These are phyloP conservation scores for Sebastes jordani DNA, from an alignment of 2,797 vertebrate genomes.

Conservation along the genomic window DNA sequence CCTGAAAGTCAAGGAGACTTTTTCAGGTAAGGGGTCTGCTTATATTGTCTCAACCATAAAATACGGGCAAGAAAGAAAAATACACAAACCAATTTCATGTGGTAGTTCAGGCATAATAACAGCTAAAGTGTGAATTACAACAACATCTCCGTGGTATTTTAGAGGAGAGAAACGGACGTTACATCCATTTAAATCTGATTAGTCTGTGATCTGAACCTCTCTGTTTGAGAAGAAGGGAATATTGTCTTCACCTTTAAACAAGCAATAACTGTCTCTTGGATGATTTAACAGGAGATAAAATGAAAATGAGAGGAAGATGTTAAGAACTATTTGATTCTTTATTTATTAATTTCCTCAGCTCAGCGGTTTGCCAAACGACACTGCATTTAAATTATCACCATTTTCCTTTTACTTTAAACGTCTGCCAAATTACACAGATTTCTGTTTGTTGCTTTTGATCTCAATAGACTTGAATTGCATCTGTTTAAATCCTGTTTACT, in stretches of 20 bases:
- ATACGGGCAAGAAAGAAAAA: not conserved
- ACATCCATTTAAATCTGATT: slow-evolving; percentile 52
- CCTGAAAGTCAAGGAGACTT: not conserved
- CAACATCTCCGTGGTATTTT: slow-evolving; percentile 7
- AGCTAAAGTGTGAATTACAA: not conserved
- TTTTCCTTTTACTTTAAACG: slow-evolving; percentile 37
- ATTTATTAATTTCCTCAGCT: slow-evolving; percentile 46
- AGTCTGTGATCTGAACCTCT: slow-evolving; percentile 23
- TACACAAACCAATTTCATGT: not conserved
- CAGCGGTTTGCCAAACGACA: slow-evolving; percentile 57
- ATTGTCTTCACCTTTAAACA: slow-evolving; percentile 29
- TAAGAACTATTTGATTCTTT: slow-evolving; percentile 47
- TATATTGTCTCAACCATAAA: not conserved
- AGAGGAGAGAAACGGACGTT: slow-evolving; percentile 30
- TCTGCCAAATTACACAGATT: slow-evolving; percentile 33
- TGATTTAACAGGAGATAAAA: slow-evolving; percentile 47
- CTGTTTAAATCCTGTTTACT: slow-evolving; percentile 38
- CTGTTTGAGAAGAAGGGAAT: slow-evolving; percentile 14
- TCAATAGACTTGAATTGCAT: not conserved
- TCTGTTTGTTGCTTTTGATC: slow-evolving; percentile 28
- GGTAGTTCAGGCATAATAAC: slow-evolving; percentile 1
- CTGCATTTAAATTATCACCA: slow-evolving; percentile 46
- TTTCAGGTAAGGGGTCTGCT: not conserved
- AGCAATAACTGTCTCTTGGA: slow-evolving; percentile 32
- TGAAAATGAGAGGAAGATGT: slow-evolving; percentile 19